Evolutionary conservation across 2,797 vertebrate species (phyloP).

Genomic region (Florisuga fusca): DNA sequence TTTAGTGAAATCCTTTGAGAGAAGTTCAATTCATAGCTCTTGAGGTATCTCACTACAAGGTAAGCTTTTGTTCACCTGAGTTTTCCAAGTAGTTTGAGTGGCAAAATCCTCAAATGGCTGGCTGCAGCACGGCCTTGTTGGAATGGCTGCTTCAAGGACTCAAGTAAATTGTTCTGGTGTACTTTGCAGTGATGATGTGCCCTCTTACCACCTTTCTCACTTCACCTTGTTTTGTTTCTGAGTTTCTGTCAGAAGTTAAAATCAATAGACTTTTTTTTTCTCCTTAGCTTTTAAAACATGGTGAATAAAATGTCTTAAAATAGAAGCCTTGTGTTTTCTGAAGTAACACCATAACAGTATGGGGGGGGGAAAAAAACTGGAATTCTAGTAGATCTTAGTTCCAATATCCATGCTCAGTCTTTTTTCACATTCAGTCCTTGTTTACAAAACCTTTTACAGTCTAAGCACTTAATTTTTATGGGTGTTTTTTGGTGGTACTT

Average conservation of each 20-base stretch:
- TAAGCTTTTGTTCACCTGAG: neutral
- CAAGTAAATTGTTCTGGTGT: neutral
- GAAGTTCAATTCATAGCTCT: neutral
- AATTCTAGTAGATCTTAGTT: neutral
- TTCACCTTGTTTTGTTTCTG: slow-evolving; percentile 8
- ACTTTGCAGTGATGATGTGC: neutral
- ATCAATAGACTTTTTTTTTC: slow-evolving; percentile 14
- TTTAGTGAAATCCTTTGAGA: neutral
- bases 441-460: neutral
- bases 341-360: neutral
- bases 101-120: neutral
- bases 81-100: neutral
- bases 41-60: neutral
- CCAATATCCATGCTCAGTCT: neutral
- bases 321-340: neutral
- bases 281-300: neutral
- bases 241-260: slow-evolving; percentile 15
- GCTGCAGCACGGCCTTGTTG: neutral
- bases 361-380: neutral
- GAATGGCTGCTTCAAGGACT: neutral
- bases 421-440: neutral
- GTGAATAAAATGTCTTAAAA: slow-evolving; percentile 17
- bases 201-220: neutral
- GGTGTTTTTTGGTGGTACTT: neutral
- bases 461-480: neutral